A percentile compares a stretch with the other conserved stretches of the same genome.
Conservation (phyloP, 2,797 vertebrate species). For the Chloroceryle inda region DNA sequence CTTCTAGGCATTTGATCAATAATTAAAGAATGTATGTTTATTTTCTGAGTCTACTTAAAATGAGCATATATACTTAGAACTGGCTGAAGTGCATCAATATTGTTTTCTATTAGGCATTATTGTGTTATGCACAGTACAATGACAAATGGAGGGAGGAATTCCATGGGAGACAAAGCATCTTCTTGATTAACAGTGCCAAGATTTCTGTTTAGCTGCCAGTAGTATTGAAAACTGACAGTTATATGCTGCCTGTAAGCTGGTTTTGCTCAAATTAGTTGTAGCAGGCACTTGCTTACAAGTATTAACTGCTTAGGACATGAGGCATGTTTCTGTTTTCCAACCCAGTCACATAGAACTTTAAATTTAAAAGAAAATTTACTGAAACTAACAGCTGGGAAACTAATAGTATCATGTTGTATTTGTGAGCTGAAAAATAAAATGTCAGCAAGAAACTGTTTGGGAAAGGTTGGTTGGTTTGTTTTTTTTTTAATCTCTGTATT, state of each 20-base stretch:
- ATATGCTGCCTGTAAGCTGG: not conserved
- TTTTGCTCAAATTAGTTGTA: not conserved
- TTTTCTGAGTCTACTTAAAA: not conserved
- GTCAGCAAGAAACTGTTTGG: not conserved
- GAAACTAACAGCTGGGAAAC: not conserved
- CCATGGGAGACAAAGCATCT: not conserved
- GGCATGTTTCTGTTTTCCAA: not conserved
- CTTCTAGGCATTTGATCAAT: not conserved
- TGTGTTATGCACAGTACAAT: not conserved
- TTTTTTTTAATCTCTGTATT: not conserved
- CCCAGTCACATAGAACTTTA: not conserved
- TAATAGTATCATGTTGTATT: not conserved
- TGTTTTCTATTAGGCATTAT: not conserved
- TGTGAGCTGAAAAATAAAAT: not conserved
- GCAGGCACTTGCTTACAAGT: not conserved
- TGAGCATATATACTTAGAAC: not conserved
- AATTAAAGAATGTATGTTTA: not conserved
- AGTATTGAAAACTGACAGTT: not conserved
- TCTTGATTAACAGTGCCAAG: not conserved
- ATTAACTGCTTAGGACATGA: not conserved
- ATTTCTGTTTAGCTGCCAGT: not conserved
- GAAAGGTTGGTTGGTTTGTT: fast-evolving
- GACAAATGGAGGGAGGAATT: not conserved
- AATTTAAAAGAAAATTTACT: not conserved
- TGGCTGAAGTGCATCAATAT: not conserved